These are phyloP conservation scores for Fistularia commersonii DNA, from an alignment of 2,797 vertebrate genomes.

Conservation along the genomic window DNA sequence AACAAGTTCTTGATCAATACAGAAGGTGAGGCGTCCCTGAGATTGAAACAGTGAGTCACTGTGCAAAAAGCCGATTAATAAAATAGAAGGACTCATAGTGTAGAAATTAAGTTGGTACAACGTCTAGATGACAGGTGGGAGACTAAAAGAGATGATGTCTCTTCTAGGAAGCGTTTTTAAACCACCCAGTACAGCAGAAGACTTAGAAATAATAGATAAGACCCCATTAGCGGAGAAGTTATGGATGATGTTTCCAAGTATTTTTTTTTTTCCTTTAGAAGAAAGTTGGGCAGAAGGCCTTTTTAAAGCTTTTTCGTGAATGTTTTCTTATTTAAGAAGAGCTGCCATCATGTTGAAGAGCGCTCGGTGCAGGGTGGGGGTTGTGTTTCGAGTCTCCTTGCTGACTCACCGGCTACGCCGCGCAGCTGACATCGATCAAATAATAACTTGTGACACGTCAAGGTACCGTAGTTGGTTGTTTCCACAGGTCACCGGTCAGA, in stretches of 20 bases:
- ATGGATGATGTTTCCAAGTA: conserved; percentile 24
- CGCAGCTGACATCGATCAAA: no score
- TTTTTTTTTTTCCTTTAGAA: conserved; percentile 3
- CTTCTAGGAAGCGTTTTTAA: conserved; percentile 25
- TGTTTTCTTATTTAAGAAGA: conserved; percentile 11
- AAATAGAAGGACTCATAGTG: conserved; percentile 4
- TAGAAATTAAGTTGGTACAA: conserved; percentile 22
- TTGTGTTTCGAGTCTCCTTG: no score
- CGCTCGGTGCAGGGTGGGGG: background rate
- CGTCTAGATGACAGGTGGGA: conserved; percentile 32
- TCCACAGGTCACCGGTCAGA: conserved; percentile 4
- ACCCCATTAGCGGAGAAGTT: conserved; percentile 41
- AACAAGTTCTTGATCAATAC: conserved; percentile 2
- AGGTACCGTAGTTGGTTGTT: background rate
- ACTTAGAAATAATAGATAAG: conserved; percentile 60
- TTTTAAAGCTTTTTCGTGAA: conserved; percentile 10
- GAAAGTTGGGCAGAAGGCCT: conserved; percentile 4
- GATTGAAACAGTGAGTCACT: conserved; percentile 8
- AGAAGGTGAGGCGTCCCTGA: conserved; percentile 4
- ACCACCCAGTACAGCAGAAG: conserved; percentile 32
- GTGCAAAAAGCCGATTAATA: conserved; percentile 26
- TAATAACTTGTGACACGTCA: conserved; percentile 1
- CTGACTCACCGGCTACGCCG: no score
- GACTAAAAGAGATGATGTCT: conserved; percentile 34
- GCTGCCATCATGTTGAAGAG: conserved; percentile 3